Conservation (phyloP, 2,797 vertebrate species). For the Pyrocephalus nanus region DNA sequence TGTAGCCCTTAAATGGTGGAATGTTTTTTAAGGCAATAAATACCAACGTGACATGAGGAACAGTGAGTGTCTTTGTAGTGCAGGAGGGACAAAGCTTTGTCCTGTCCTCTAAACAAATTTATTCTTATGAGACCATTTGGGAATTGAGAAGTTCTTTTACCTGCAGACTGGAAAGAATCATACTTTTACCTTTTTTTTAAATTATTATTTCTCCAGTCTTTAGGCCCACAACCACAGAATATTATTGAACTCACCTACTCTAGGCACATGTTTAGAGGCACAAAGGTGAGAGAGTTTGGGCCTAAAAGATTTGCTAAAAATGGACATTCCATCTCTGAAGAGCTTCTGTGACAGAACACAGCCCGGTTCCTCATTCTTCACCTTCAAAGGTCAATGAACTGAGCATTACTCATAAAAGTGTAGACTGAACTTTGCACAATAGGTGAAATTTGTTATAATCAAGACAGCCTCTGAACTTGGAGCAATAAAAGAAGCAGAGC, state of each 20-base stretch:
- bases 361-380: not conserved
- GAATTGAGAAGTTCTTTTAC: not conserved
- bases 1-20: not conserved
- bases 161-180: not conserved
- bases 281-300: not conserved
- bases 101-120: not conserved
- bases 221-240: not conserved
- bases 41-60: not conserved
- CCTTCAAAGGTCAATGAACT: not conserved
- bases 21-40: not conserved
- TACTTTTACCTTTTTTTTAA: not conserved
- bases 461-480: not conserved
- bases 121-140: not conserved
- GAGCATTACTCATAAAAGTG: not conserved
- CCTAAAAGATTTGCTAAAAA: not conserved
- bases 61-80: not conserved
- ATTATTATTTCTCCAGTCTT: not conserved
- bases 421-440: not conserved
- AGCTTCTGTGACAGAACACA: not conserved
- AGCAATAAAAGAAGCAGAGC: not conserved
- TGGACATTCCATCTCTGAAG: not conserved
- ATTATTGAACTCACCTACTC: not conserved
- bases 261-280: not conserved
- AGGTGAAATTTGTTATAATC: not conserved
- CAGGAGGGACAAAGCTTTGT: not conserved